These are phyloP conservation scores for Erythrolamprus reginae DNA, from an alignment of 2,113 vertebrate genomes.

Conservation along the genomic window DNA sequence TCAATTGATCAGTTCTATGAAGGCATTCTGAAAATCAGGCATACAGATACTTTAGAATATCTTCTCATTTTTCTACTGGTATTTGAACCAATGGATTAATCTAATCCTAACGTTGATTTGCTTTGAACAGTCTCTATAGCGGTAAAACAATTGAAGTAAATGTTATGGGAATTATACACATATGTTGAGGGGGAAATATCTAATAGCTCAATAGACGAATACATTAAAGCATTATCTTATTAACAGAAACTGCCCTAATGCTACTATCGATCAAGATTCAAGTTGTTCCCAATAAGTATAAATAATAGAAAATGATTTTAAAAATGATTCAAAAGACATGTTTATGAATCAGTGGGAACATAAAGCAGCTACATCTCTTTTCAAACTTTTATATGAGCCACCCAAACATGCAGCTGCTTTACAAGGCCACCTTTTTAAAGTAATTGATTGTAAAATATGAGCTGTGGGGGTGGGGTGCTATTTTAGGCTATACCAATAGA, in stretches of 20 bases:
- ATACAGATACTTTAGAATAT: neutral
- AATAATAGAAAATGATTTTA: neutral
- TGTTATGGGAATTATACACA: neutral
- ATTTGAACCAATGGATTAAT: neutral
- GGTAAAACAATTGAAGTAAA: neutral
- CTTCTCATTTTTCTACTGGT: neutral
- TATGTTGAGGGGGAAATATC: neutral
- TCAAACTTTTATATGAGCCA: neutral
- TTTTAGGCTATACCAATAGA: neutral
- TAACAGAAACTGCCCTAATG: neutral
- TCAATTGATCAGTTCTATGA: neutral
- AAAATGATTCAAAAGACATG: neutral
- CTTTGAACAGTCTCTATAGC: neutral
- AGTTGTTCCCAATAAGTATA: neutral
- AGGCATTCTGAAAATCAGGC: neutral
- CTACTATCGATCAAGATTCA: neutral
- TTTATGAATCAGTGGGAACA: neutral
- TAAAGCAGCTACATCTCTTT: neutral
- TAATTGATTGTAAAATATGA: neutral
- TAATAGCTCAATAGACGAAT: neutral
- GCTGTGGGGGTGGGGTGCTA: neutral
- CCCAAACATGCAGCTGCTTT: neutral
- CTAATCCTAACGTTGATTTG: neutral
- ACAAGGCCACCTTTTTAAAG: neutral
- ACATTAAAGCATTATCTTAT: neutral